Conservation (phyloP, 1,140 invertebrate species). For the Tetragnatha versicolor region DNA sequence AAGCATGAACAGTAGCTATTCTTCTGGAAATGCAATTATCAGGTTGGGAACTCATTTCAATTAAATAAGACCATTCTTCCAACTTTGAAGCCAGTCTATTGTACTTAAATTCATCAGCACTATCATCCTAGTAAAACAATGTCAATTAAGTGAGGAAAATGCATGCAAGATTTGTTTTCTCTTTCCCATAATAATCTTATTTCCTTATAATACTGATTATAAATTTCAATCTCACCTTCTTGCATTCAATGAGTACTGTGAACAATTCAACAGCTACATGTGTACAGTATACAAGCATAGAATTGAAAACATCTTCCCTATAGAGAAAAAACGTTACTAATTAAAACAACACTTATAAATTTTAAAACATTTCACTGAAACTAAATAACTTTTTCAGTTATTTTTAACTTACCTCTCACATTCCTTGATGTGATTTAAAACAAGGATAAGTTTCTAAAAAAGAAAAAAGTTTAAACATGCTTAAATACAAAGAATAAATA, state of each 20-base stretch:
- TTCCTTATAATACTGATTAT: too few relatives aligned
- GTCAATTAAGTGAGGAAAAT: too few relatives aligned
- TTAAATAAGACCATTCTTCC: neutral
- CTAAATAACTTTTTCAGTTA: too few relatives aligned
- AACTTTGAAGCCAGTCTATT: too few relatives aligned
- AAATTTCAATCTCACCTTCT: too few relatives aligned
- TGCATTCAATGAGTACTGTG: too few relatives aligned
- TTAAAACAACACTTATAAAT: neutral
- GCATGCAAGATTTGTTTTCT: too few relatives aligned
- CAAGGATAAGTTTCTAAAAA: neutral
- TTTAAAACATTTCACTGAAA: too few relatives aligned
- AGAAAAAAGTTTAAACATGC: neutral
- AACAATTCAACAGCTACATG: neutral
- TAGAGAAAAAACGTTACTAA: neutral
- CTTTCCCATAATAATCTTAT: too few relatives aligned
- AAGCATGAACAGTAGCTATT: neutral
- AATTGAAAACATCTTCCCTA: neutral
- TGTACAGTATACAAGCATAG: neutral
- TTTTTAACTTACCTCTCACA: conserved; percentile 1
- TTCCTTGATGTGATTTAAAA: neutral
- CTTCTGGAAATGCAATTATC: conserved; percentile 8
- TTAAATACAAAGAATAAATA: neutral
- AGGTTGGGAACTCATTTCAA: neutral
- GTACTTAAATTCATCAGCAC: too few relatives aligned
- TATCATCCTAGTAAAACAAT: too few relatives aligned